Conservation (phyloP, 2,888 invertebrate species). For the Drosophila borealis region DNA sequence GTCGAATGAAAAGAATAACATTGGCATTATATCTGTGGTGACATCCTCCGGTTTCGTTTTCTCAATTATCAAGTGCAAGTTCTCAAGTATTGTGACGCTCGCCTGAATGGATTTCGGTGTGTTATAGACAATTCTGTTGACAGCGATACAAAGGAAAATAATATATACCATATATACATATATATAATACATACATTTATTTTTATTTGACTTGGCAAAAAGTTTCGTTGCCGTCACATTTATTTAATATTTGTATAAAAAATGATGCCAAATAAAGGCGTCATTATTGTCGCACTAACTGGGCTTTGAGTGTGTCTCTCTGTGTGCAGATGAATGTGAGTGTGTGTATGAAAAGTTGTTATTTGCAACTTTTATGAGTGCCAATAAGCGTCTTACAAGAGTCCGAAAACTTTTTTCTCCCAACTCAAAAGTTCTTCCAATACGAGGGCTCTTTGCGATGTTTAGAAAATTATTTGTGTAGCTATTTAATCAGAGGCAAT, state of each 20-base stretch:
- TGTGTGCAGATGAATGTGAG: constrained; percentile 10
- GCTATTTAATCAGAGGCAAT: background rate
- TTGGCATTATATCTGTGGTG: constrained; percentile 92
- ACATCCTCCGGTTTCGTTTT: constrained; percentile 93
- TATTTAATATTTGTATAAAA: constrained; percentile 17
- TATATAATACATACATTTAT: background rate
- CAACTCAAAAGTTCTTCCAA: constrained; percentile 27
- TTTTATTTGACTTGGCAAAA: constrained; percentile 13
- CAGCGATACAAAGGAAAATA: constrained; percentile 56
- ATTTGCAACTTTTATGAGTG: constrained; percentile 56
- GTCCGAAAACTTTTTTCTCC: constrained; percentile 47
- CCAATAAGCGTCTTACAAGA: constrained; percentile 75
- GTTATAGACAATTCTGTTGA: constrained; percentile 89
- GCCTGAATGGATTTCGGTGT: constrained; percentile 93
- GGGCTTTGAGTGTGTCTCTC: background rate
- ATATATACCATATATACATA: background rate
- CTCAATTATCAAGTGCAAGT: constrained; percentile 94
- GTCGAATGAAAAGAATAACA: constrained; percentile 94
- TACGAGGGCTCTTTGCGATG: constrained; percentile 23
- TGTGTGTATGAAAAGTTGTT: constrained; percentile 25
- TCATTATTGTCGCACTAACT: constrained; percentile 32
- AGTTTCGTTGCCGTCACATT: constrained; percentile 28
- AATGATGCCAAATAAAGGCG: constrained; percentile 11
- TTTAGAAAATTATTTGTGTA: constrained; percentile 1
- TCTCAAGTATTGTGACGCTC: constrained; percentile 94